Evolutionary conservation across 2,888 invertebrate species (phyloP), one percentile per base, ranked within the genome.

Genomic region (Eilema caniola): DNA sequence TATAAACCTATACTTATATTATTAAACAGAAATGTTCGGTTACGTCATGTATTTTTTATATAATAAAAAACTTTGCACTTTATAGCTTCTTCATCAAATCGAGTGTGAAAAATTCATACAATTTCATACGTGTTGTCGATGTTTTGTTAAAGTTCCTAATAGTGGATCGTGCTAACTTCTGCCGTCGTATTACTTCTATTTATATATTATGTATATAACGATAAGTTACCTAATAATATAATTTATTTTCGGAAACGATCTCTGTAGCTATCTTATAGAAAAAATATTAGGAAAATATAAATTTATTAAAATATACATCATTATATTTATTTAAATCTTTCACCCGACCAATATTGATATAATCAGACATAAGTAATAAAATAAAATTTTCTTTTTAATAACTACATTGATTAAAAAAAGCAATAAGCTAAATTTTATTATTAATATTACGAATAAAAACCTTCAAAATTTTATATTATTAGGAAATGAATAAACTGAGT

Each of bases 221-320:
- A 81, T 81, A 81, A 76, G 72, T 83, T 79, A 83, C 62, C 66
- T 77, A 73, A 73, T 80, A 77, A 79, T 81, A 76, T 74, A 75
- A 79, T 74, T 79, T 82, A 82, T 82, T 83, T 82, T 83, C 80
- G 69, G 77, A 79, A 83, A 74, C 70, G 78, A 82, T 82, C 83
- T 82, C 82, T 82, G 75, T 82, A 79, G 76, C 64, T 76, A 73
- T 73, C 74, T 77, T 65, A 72, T n/a, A 79, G 78, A 71, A 75
- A 67, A 72, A 76, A 64, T 69, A 75, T 75, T 77, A 74, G 71
- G 23, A 47, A 78, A 72, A 66, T 70, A 66, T 66, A 72, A 77
- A 78, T 71, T 2, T 76, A 74, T 76, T 67, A 14, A 72, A 70
- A 76, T 70, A 71, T 78, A 78, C 64, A 75, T 75, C 24, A 73